Evolutionary conservation across 2,113 vertebrate genomes (phyloP), one percentile per base, ranked within the genome.

Genomic region (Pteruthius melanotis): DNA sequence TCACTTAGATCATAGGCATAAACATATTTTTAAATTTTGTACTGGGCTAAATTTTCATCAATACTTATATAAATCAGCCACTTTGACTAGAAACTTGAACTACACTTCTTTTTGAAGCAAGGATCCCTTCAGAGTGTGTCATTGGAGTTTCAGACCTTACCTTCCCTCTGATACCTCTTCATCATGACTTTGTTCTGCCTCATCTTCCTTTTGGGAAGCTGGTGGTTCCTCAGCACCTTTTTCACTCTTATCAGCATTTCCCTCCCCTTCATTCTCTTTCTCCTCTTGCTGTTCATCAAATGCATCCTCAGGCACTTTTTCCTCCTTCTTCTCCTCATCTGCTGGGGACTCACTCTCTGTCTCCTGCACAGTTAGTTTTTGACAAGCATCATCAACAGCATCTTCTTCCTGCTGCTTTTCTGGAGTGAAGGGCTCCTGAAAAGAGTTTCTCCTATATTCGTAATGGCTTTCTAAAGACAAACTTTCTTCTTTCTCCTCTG

Each of bases 111-210:
- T 71, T 76, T 78, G 68, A 69, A 83, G 47, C 35, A 63, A 11
- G 5, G 2, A 21, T 57, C 27, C 70, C 49, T 59, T 63, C 81
- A 27, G 45, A 91, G 87, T 8, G 6, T 35, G 37, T 19, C 76
- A n/a, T 8, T 14, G 63, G 31, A 35, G 19, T 18, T 70, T 64
- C 47, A 50, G 49, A 39, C n/a, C 93, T 92, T 96, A 97, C 98
- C 96, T 98, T 89, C 95, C 93, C 37, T 24, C 57, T 63, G 52
- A 7, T 23, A 28, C 19, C 12, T 85, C 49, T 66, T 87, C 64
- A n/a, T 86, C 65, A 19, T 92, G 44, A 31, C 63, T 94, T 92
- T 86, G 45, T 53, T 60, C 33, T 90, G 90, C 45, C 60, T 95
- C 64, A 22, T 75, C n/a, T 90, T 94, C 90, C 26, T 74, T 75